These are phyloP conservation scores for Tylochromis polylepis DNA, from an alignment of 2,113 vertebrate genomes.

Conservation along the genomic window DNA sequence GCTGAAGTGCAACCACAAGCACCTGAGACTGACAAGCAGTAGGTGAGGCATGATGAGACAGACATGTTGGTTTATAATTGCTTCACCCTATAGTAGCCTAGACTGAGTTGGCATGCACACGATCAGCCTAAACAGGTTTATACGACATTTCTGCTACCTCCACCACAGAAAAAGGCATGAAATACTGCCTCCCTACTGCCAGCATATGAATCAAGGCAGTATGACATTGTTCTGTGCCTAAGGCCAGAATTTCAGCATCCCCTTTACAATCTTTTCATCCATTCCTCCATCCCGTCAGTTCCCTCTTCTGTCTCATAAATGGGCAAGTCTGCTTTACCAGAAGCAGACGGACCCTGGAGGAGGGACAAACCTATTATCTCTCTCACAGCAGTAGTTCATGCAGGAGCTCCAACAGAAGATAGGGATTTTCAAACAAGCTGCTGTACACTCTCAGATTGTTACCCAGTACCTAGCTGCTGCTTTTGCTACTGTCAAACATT, in stretches of 20 bases:
- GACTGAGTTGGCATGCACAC: neutral
- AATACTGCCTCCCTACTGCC: slow-evolving; percentile 28
- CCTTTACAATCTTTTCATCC: slow-evolving; percentile 41
- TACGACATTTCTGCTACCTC: neutral
- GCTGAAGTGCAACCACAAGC: neutral
- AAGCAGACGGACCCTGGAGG: slow-evolving; percentile 56
- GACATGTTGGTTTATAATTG: neutral
- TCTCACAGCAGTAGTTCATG: slow-evolving; percentile 53
- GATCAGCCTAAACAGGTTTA: slow-evolving; percentile 5
- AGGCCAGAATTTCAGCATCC: slow-evolving; percentile 28
- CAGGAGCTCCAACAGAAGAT: slow-evolving; percentile 46
- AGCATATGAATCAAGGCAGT: slow-evolving; percentile 42
- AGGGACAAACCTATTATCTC: slow-evolving; percentile 66
- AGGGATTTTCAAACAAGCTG: slow-evolving; percentile 44
- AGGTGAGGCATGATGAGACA: neutral
- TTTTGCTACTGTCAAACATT: neutral
- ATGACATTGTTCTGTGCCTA: slow-evolving; percentile 31
- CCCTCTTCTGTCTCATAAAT: slow-evolving; percentile 38
- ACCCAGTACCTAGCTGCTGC: neutral
- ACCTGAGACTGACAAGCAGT: neutral
- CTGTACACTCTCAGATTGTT: slow-evolving; percentile 24
- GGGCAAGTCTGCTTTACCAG: slow-evolving; percentile 41
- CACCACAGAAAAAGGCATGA: slow-evolving; percentile 38
- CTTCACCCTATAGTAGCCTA: neutral
- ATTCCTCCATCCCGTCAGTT: neutral